A percentile compares a stretch with the other conserved stretches of the same genome.
phyloP scores from a whole-genome alignment of 2,113 vertebrate genomes.

The Gadus chalcogrammus region DNA sequence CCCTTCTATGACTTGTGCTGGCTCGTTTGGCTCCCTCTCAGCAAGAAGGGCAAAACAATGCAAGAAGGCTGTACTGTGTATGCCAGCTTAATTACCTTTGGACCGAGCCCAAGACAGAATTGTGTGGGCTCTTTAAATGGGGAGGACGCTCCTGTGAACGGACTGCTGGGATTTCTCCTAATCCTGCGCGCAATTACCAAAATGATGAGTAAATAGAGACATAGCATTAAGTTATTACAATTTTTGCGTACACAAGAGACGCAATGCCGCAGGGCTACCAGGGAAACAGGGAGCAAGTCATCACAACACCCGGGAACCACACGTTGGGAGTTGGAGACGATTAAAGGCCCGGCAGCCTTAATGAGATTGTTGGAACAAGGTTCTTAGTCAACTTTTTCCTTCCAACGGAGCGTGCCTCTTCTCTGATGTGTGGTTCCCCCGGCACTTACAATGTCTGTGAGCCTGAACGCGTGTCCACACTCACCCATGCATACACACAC shows the following conservation, averaged over 20 bases:
- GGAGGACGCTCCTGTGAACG: conserved; percentile 26
- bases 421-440: background rate
- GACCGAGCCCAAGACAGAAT: background rate
- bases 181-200: conserved; percentile 40
- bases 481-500: conserved; percentile 1
- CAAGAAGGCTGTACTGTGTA: conserved; percentile 6
- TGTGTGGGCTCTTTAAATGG: conserved; percentile 29
- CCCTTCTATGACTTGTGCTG: background rate
- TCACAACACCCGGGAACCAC: conserved; percentile 8
- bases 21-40: background rate
- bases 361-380: no score
- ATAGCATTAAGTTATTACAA: conserved; percentile 34
- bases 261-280: conserved; percentile 15
- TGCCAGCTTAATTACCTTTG: conserved; percentile 19
- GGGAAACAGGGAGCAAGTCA: conserved; percentile 28
- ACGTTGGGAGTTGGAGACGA: conserved; percentile 2
- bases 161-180: conserved; percentile 34
- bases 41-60: background rate
- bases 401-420: no score
- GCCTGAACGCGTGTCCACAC: background rate
- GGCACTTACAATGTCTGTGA: background rate
- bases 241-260: conserved; percentile 32
- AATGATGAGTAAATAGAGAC: conserved; percentile 29
- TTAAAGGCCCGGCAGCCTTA: background rate
- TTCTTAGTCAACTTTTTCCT: no score